These are phyloP conservation scores for Leucoraja erinaceus DNA, from an alignment of 2,113 vertebrate species.

Conservation along the genomic window DNA sequence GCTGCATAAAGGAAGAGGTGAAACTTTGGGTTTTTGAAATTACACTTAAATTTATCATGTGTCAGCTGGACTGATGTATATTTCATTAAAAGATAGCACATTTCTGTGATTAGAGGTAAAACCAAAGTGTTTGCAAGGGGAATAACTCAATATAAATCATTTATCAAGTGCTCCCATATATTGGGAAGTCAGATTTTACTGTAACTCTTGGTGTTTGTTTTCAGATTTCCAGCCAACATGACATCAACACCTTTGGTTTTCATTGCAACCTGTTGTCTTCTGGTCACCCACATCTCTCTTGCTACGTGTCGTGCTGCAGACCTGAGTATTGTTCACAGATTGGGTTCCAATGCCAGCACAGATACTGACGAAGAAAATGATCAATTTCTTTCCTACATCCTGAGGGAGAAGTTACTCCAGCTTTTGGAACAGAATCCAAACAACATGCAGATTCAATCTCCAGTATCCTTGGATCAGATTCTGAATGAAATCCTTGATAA, in stretches of 20 bases:
- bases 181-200: background rate
- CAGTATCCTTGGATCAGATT: slow-evolving; percentile 45
- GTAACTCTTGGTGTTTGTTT: slow-evolving; percentile 10
- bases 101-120: too few relatives aligned
- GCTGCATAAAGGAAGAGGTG: background rate
- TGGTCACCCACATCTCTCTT: slow-evolving; percentile 52
- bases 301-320: slow-evolving; percentile 53
- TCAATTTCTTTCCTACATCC: slow-evolving; percentile 47
- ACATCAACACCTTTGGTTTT: slow-evolving; percentile 56
- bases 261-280: slow-evolving; percentile 56
- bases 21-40: background rate
- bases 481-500: slow-evolving; percentile 42
- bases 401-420: slow-evolving; percentile 50
- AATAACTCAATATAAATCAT: background rate
- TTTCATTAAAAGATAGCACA: too few relatives aligned
- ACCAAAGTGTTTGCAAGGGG: background rate
- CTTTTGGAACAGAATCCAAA: slow-evolving; percentile 48
- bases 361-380: slow-evolving; percentile 51
- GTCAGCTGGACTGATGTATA: too few relatives aligned
- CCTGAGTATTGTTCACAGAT: slow-evolving; percentile 47
- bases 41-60: too few relatives aligned
- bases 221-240: slow-evolving; percentile 51
- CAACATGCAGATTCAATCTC: slow-evolving; percentile 44
- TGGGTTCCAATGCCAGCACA: slow-evolving; percentile 49
- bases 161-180: background rate